Evolutionary conservation across 2,797 vertebrate species (phyloP).

Genomic region (Darevskia nairensis): DNA sequence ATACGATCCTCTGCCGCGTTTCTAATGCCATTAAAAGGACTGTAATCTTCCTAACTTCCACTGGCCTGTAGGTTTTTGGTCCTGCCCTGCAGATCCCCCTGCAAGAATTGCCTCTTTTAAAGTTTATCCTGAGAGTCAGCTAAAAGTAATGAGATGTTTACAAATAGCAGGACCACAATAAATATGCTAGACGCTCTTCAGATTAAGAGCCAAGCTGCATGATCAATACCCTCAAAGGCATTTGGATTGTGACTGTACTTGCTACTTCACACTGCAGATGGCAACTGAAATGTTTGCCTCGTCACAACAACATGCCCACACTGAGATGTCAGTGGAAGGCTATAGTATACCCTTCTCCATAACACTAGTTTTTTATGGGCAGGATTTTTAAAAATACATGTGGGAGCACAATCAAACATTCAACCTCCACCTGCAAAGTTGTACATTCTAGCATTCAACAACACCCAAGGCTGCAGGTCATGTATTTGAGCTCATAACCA

Average conservation of each 20-base stretch:
- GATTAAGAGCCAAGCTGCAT: constrained; percentile 22
- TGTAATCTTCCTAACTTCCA: background rate
- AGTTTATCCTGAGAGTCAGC: constrained; percentile 51
- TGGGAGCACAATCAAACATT: background rate
- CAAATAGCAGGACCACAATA: constrained; percentile 48
- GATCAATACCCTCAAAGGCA: background rate
- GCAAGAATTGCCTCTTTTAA: constrained; percentile 18
- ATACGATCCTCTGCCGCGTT: background rate
- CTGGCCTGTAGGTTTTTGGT: constrained; percentile 41
- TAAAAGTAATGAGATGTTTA: constrained; percentile 58
- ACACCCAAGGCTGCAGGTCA: background rate
- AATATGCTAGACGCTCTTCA: constrained; percentile 60
- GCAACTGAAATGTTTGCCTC: background rate
- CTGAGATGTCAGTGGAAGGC: background rate
- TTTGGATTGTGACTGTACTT: background rate
- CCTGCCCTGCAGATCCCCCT: constrained; percentile 48
- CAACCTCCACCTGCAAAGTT: background rate
- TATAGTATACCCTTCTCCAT: background rate
- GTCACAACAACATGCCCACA: background rate
- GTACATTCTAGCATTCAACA: background rate
- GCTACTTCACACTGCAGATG: background rate
- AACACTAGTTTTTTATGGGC: background rate
- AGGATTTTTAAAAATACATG: background rate
- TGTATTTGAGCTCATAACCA: constrained; percentile 4
- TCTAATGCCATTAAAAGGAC: constrained; percentile 5